These are phyloP conservation scores for Pegea sp. DNA, from an alignment of 23 tunicate genomes.

Conservation along the genomic window DNA sequence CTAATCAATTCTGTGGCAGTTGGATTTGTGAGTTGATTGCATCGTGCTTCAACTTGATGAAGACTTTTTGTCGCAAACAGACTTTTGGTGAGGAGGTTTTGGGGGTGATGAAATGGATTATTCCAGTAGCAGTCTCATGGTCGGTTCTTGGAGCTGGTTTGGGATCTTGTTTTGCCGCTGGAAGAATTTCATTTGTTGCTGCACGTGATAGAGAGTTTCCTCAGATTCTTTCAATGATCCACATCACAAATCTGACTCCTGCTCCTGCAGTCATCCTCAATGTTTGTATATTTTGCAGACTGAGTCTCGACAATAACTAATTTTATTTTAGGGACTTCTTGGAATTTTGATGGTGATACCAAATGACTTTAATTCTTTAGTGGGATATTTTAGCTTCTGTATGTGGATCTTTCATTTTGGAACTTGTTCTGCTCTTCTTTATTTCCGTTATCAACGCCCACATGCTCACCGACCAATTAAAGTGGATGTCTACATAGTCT, in stretches of 20 bases:
- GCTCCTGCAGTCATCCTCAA: conserved; percentile 84
- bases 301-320: too few relatives aligned
- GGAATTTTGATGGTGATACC: conserved; percentile 83
- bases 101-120: conserved; percentile 55
- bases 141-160: conserved; percentile 93
- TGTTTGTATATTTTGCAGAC: conserved; percentile 46
- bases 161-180: conserved; percentile 93
- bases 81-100: conserved; percentile 33
- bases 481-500: conserved; percentile 4
- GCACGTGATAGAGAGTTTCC: conserved; percentile 82
- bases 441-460: conserved; percentile 52
- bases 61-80: conserved; percentile 19
- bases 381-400: conserved; percentile 80
- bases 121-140: conserved; percentile 56
- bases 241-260: conserved; percentile 53
- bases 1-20: conserved; percentile 41
- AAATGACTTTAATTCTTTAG: conserved; percentile 77
- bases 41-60: conserved; percentile 3
- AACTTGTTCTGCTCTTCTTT: conserved; percentile 46
- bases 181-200: conserved; percentile 68
- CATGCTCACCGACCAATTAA: conserved; percentile 51
- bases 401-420: conserved; percentile 58
- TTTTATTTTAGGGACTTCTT: conserved; percentile 57
- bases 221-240: conserved; percentile 63
- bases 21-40: conserved; percentile 17